phyloP scores from a whole-genome alignment of 2,888 invertebrate species.

The Chymomyza procnemis region DNA sequence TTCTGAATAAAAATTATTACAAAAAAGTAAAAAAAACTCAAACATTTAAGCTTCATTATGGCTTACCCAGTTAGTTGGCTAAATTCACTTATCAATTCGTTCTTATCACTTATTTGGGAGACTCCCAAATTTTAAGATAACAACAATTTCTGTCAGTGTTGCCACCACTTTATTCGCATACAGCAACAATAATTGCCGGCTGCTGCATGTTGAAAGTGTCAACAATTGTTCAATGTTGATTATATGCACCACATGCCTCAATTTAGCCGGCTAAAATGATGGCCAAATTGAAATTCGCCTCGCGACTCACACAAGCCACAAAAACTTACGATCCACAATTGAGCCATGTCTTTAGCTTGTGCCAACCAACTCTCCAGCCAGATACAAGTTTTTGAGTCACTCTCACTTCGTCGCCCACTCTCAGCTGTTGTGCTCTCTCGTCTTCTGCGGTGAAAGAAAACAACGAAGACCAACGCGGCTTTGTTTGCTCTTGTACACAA shows the following conservation, averaged over 20 bases:
- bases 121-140: not conserved
- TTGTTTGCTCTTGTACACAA: slow-evolving; percentile 51
- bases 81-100: no score
- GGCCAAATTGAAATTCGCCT: not conserved
- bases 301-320: not conserved
- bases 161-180: slow-evolving; percentile 67
- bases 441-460: not conserved
- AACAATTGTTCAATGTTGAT: slow-evolving; percentile 9
- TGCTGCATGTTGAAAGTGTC: slow-evolving; percentile 8
- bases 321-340: not conserved
- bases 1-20: no score
- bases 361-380: no score
- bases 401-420: slow-evolving; percentile 2
- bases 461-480: slow-evolving; percentile 8
- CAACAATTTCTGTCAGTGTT: slow-evolving; percentile 52
- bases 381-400: not conserved
- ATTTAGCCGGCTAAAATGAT: not conserved
- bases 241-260: not conserved
- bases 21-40: no score
- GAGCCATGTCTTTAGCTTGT: not conserved
- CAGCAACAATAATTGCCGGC: slow-evolving; percentile 58
- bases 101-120: no score
- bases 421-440: slow-evolving; percentile 7
- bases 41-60: no score
- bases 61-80: no score